These are phyloP conservation scores for Isoperla grammatica DNA, from an alignment of 2,888 invertebrate species.

Conservation along the genomic window DNA sequence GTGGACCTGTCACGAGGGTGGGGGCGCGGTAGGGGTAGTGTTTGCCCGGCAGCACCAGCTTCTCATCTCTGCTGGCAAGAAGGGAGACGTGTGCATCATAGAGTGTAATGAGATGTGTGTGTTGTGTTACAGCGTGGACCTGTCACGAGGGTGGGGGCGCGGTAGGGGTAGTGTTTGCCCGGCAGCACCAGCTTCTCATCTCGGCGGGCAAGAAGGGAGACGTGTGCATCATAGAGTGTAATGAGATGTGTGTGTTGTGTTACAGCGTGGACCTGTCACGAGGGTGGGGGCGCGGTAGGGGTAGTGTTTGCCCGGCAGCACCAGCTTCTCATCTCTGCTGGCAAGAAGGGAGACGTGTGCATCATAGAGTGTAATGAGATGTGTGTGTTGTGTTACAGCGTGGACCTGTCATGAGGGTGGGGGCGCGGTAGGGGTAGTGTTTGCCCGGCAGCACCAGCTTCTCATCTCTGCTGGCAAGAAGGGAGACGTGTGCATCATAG, in stretches of 20 bases:
- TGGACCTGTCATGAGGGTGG: conserved; percentile 92
- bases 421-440: conserved; percentile 84
- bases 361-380: no score
- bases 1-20: conserved; percentile 90
- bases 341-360: conserved; percentile 94
- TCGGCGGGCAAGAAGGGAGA: conserved; percentile 97
- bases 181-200: conserved; percentile 88
- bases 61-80: conserved; percentile 92
- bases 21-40: conserved; percentile 83
- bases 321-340: conserved; percentile 91
- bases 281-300: conserved; percentile 87
- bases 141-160: conserved; percentile 95
- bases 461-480: conserved; percentile 95
- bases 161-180: conserved; percentile 83
- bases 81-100: conserved; percentile 94
- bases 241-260: no score
- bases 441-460: conserved; percentile 89
- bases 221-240: conserved; percentile 95
- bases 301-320: conserved; percentile 88
- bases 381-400: no score
- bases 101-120: no score
- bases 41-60: conserved; percentile 92
- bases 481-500: conserved; percentile 95
- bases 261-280: conserved; percentile 92
- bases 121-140: conserved; percentile 85